Evolutionary conservation across 1,140 invertebrate genomes (phyloP).

Genomic region (Bombyx mandarina): DNA sequence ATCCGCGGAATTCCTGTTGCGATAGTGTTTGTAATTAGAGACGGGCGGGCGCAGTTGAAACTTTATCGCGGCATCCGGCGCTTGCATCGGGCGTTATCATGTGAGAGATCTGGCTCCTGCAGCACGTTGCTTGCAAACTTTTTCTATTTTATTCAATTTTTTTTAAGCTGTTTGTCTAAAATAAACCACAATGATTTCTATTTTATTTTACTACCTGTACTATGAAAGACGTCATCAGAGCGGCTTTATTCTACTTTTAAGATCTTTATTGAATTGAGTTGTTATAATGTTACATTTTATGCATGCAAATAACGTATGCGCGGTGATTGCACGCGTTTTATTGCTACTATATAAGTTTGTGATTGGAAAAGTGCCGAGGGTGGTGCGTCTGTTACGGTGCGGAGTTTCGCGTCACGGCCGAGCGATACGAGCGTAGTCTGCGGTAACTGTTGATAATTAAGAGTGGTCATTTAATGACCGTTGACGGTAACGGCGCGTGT

Average conservation of each 20-base stretch:
- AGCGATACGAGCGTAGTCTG: constrained; percentile 27
- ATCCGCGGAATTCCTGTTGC: constrained; percentile 40
- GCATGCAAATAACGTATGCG: background rate
- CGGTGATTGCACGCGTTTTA: background rate
- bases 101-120: constrained; percentile 44
- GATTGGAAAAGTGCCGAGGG: constrained; percentile 13
- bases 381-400: constrained; percentile 26
- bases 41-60: constrained; percentile 30
- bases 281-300: too few species aligned
- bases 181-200: too few species aligned
- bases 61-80: constrained; percentile 51
- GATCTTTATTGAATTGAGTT: too few species aligned
- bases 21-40: constrained; percentile 55
- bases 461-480: constrained; percentile 51
- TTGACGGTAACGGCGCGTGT: constrained; percentile 49
- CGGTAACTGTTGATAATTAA: constrained; percentile 64
- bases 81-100: constrained; percentile 37
- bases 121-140: background rate
- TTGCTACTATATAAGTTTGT: background rate
- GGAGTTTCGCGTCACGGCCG: constrained; percentile 19
- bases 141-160: background rate
- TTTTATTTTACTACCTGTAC: too few species aligned
- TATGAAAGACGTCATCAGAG: too few species aligned
- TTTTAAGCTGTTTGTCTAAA: too few species aligned
- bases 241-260: too few species aligned